These are phyloP conservation scores for Drosophila kanapiae DNA, from an alignment of 1,140 invertebrate species.

Conservation along the genomic window DNA sequence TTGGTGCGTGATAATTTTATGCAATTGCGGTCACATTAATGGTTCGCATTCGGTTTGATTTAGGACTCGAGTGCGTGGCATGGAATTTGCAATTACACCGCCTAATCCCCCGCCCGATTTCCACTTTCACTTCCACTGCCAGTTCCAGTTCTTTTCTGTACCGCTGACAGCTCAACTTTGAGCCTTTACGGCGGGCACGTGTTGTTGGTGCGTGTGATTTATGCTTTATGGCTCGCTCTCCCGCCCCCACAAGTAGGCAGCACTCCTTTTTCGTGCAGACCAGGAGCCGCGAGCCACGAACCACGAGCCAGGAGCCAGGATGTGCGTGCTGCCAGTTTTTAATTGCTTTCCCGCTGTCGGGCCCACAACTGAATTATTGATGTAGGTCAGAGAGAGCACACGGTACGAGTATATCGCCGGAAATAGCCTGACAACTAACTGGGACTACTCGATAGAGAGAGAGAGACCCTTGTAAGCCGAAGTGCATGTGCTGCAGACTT, in stretches of 20 bases:
- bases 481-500: slow-evolving; percentile 5
- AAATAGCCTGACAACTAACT: slow-evolving; percentile 32
- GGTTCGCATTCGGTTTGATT: slow-evolving; percentile 77
- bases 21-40: slow-evolving; percentile 76
- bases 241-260: slow-evolving; percentile 29
- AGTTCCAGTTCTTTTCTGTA: not conserved
- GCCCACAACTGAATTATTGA: slow-evolving; percentile 70
- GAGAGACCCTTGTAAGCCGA: not conserved
- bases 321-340: slow-evolving; percentile 76
- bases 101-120: slow-evolving; percentile 11
- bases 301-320: slow-evolving; percentile 5
- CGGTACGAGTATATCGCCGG: not conserved
- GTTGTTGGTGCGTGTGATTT: slow-evolving; percentile 69
- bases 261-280: slow-evolving; percentile 19
- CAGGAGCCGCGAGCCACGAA: not conserved
- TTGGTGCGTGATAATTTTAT: slow-evolving; percentile 71
- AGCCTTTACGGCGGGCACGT: slow-evolving; percentile 71
- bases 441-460: not conserved
- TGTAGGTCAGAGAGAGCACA: slow-evolving; percentile 63
- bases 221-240: slow-evolving; percentile 41
- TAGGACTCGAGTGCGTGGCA: slow-evolving; percentile 67
- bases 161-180: slow-evolving; percentile 70
- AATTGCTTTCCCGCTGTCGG: slow-evolving; percentile 63
- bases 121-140: not conserved
- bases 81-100: slow-evolving; percentile 74